These are phyloP conservation scores for Halcyon chelicuti DNA, from an alignment of 2,797 vertebrate genomes.

Conservation along the genomic window DNA sequence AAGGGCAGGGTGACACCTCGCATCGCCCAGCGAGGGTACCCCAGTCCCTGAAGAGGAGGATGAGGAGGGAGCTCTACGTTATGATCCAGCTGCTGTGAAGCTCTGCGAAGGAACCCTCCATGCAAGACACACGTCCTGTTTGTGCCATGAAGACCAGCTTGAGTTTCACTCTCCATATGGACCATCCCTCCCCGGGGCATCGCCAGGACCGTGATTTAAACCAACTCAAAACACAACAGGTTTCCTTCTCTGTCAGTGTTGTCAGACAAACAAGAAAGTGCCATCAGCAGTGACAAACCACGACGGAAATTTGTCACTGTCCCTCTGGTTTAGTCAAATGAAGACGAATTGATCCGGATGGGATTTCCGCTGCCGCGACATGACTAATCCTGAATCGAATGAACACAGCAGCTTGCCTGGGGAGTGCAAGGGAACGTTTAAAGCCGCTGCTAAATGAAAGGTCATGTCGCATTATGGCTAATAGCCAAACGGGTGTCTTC, in stretches of 20 bases:
- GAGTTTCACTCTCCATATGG: accelerated
- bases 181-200: background rate
- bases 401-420: background rate
- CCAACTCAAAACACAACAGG: background rate
- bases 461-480: background rate
- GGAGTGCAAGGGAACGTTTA: background rate
- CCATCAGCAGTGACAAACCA: background rate
- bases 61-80: background rate
- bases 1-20: accelerated
- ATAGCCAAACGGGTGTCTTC: accelerated
- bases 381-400: background rate
- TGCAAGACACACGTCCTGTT: accelerated
- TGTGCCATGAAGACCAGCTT: accelerated
- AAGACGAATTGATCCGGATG: background rate
- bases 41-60: accelerated
- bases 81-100: background rate
- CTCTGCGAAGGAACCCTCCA: background rate
- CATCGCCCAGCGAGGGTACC: accelerated
- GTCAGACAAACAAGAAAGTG: background rate
- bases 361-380: constrained; percentile 12
- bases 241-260: background rate
- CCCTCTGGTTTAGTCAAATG: background rate
- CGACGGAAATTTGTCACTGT: background rate
- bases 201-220: background rate
- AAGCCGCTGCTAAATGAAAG: background rate